Percentiles rank a stretch among this genome's conserved stretches.
These are phyloP conservation scores for Pentalonia nigronervosa DNA, from an alignment of 1,140 invertebrate species.

Conservation along the genomic window DNA sequence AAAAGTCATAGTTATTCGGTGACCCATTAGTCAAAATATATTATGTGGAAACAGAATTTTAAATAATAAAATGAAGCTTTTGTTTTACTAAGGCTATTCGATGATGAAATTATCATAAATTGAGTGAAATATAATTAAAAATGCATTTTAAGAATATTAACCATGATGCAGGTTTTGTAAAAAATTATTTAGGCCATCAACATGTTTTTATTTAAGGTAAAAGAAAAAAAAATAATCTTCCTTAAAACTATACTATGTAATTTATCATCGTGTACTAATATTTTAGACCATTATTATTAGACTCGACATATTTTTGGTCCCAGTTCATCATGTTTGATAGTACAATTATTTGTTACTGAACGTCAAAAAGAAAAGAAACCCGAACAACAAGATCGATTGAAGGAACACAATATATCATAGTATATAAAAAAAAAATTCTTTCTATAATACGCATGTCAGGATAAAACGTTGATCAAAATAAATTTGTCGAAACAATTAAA, in stretches of 20 bases:
- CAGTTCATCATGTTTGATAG: neutral
- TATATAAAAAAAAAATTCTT: neutral
- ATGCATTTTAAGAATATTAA: neutral
- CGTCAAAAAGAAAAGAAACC: neutral
- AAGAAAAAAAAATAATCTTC: neutral
- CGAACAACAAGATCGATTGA: neutral
- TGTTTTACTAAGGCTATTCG: neutral
- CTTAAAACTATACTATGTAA: neutral
- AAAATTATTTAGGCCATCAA: neutral
- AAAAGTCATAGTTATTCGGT: neutral
- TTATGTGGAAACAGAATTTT: neutral
- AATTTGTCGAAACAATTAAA: neutral
- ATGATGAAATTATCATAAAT: neutral
- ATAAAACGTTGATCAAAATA: neutral
- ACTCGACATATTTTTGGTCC: neutral
- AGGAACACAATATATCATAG: neutral
- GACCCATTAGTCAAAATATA: neutral
- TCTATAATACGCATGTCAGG: neutral
- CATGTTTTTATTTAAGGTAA: neutral
- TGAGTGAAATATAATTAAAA: neutral
- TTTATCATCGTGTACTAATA: neutral
- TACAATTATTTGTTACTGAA: constrained; percentile 7
- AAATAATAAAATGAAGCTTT: neutral
- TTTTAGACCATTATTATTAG: neutral
- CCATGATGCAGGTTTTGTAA: neutral